Evolutionary conservation across 2,113 vertebrate species (phyloP).

Genomic region (Nesoenas mayeri): DNA sequence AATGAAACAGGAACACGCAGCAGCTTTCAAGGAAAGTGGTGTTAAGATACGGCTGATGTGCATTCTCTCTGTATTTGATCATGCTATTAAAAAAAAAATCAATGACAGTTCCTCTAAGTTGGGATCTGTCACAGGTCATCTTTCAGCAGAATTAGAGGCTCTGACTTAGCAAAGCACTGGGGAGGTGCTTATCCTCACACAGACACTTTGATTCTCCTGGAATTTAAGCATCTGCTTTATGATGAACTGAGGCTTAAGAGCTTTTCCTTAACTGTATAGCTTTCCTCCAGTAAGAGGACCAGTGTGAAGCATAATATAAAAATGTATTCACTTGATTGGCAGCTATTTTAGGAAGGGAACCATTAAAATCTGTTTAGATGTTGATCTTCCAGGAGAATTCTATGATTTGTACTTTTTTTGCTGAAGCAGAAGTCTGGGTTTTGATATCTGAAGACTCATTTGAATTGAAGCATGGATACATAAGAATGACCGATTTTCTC

Average conservation of each 20-base stretch:
- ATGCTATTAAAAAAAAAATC: constrained; percentile 27
- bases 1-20: neutral
- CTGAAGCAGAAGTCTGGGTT: neutral
- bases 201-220: neutral
- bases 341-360: neutral
- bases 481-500: neutral
- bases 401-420: neutral
- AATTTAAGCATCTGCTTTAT: neutral
- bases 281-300: neutral
- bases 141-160: neutral
- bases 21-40: constrained; percentile 28
- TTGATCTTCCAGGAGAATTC: neutral
- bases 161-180: neutral
- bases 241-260: constrained; percentile 15
- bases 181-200: neutral
- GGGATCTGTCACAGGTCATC: neutral
- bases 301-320: neutral
- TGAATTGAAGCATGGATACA: neutral
- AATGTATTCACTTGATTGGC: neutral
- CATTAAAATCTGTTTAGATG: neutral
- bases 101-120: neutral
- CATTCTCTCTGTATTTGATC: neutral
- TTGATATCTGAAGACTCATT: neutral
- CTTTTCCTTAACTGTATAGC: neutral
- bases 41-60: neutral